Evolutionary conservation across 2,113 vertebrate species (phyloP).

Genomic region (Hystrix brachyura): DNA sequence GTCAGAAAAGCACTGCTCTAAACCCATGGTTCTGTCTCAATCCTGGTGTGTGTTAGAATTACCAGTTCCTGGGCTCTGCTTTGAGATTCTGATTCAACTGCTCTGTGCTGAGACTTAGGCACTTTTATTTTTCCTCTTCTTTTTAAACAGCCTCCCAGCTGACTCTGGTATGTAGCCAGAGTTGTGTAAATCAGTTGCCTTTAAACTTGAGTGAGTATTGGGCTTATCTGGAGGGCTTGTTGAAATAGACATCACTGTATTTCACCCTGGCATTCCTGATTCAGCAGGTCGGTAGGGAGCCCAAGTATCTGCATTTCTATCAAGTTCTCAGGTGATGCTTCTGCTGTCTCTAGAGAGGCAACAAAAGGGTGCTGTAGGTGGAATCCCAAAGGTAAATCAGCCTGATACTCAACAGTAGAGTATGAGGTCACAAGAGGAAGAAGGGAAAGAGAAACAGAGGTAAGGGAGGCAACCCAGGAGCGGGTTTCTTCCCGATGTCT

Average conservation of each 20-base stretch:
- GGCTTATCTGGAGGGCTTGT: not conserved
- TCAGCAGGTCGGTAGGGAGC: not conserved
- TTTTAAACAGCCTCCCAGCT: not conserved
- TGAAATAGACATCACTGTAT: not conserved
- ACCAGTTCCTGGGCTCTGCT: not conserved
- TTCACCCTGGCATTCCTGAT: not conserved
- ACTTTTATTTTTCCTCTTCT: not conserved
- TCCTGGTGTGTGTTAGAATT: not conserved
- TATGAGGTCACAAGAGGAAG: not conserved
- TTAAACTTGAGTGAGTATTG: not conserved
- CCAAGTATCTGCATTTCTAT: not conserved
- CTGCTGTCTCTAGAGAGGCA: not conserved
- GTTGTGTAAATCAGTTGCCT: conserved; percentile 4
- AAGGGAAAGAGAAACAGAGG: not conserved
- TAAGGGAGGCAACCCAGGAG: not conserved
- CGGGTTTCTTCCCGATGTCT: not conserved
- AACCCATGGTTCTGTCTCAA: not conserved
- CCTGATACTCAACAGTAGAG: not conserved
- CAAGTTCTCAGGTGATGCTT: not conserved
- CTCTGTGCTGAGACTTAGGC: not conserved
- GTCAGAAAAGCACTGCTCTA: not conserved
- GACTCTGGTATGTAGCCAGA: not conserved
- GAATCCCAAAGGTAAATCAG: not conserved
- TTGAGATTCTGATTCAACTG: not conserved
- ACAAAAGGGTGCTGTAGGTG: not conserved